These are phyloP conservation scores for Stenodera caucasica DNA, from an alignment of 2,888 invertebrate species.

Conservation along the genomic window DNA sequence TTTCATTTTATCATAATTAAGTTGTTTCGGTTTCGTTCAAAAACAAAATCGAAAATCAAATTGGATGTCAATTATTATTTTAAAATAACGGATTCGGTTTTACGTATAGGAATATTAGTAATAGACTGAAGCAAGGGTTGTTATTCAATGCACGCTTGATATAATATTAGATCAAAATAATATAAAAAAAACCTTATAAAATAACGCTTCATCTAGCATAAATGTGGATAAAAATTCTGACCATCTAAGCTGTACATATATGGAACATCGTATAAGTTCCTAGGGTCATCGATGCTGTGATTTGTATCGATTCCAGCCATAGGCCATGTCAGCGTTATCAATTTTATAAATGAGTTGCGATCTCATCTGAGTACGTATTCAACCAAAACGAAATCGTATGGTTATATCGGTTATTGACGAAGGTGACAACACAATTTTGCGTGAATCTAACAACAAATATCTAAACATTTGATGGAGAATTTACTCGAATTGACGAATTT, in stretches of 20 bases:
- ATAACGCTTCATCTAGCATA: conserved; percentile 26
- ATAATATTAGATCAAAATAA: conserved; percentile 18
- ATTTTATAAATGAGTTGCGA: conserved; percentile 35
- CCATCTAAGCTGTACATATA: conserved; percentile 11
- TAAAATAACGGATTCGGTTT: too few species aligned
- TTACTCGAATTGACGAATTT: not conserved
- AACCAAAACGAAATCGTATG: conserved; percentile 28
- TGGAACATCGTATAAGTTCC: conserved; percentile 12
- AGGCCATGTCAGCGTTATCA: conserved; percentile 32
- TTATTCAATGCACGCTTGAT: too few species aligned
- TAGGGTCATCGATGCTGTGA: conserved; percentile 28
- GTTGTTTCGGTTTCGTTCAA: not conserved
- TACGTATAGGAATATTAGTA: too few species aligned
- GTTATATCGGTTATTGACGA: conserved; percentile 14
- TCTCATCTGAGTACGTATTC: conserved; percentile 33
- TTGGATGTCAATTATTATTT: too few species aligned
- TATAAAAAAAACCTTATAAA: conserved; percentile 23
- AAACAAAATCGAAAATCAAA: too few species aligned
- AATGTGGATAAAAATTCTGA: conserved; percentile 15
- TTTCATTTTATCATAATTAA: conserved; percentile 7
- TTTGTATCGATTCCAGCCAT: conserved; percentile 33
- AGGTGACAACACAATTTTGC: conserved; percentile 1
- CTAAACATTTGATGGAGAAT: too few species aligned
- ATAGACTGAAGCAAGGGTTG: too few species aligned
- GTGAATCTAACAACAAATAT: not conserved